Evolutionary conservation across 2,888 invertebrate genomes (phyloP), one percentile per base, ranked within the genome.

Genomic region (Hypercompe scribonia): DNA sequence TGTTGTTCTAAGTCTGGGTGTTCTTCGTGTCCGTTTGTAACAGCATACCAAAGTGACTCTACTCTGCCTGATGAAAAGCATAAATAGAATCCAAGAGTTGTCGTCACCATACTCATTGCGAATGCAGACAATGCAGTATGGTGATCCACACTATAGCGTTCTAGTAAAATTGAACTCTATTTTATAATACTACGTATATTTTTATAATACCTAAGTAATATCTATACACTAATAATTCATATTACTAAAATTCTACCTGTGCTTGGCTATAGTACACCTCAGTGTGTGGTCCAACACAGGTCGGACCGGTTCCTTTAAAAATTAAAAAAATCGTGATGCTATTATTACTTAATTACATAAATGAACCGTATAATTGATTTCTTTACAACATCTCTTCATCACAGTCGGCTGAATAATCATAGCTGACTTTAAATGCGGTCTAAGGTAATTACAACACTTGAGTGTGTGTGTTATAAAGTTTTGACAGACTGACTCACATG

Each of bases 311-410:
- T 66, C 46, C 21, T 24, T 46, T 66, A 46, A 66, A 46, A 31
- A 11, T 3, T 21, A 24, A 46, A 66, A 33, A 33, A 46, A 24
- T 11, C 31, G 5, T 46, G 46, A 24, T 46, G 31, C 24, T 66
- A 24, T 46, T 33, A 66, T 66, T 33, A 66, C 33, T 65, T 66
- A 46, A 66, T 46, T 66, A 46, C 66, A 11, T 11, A 46, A 66
- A 66, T 66, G 42, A 66, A 66, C 66, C 46, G 24, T 31, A 31
- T 65, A 65, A 39, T 65, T 42, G 65, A 39, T 42, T 66, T 66
- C 36, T 42, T 66, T 42, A 21, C 31, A 10, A 42, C 42, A 66
- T 42, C 31, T 42, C 31, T 66, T 42, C 42, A 39, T 58, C 31
- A 42, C 39, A 31, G 65, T 42, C 42, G 39, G 31, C 31, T 66